Evolutionary conservation across 2,797 vertebrate genomes (phyloP).

Genomic region (Malacoraja senta): DNA sequence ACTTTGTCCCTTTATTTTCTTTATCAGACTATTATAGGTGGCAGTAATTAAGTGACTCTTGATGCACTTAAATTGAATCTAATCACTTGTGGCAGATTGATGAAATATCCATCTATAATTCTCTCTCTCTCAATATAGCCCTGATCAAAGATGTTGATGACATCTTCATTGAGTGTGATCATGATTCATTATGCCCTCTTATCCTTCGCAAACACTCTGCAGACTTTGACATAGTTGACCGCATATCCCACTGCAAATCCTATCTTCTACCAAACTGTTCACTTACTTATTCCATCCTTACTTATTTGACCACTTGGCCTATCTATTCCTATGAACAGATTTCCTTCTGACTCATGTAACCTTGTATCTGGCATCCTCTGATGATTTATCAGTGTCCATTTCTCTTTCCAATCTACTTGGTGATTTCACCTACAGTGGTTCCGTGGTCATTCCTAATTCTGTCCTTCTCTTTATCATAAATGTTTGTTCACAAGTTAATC

Average conservation of each 20-base stretch:
- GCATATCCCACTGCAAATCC: not conserved
- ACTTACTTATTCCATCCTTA: not conserved
- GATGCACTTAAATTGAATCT: not conserved
- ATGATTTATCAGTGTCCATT: not conserved
- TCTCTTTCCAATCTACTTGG: not conserved
- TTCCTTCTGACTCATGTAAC: too few species aligned
- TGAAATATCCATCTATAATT: not conserved
- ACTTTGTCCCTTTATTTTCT: not conserved
- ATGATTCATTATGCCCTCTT: not conserved
- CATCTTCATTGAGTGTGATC: not conserved
- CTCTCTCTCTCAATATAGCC: not conserved
- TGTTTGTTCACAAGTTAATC: not conserved
- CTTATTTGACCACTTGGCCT: not conserved
- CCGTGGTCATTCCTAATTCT: not conserved
- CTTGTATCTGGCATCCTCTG: not conserved
- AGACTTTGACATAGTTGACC: not conserved
- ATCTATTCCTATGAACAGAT: not conserved
- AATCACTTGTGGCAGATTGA: not conserved
- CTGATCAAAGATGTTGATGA: not conserved
- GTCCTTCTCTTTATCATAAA: not conserved
- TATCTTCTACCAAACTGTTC: not conserved
- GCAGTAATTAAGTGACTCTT: not conserved
- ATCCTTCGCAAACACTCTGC: not conserved
- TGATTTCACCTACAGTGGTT: too few species aligned
- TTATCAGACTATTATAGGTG: not conserved